These are phyloP conservation scores for Kuschelorhynchus macadamiae DNA, from an alignment of 2,888 invertebrate genomes.

Conservation along the genomic window DNA sequence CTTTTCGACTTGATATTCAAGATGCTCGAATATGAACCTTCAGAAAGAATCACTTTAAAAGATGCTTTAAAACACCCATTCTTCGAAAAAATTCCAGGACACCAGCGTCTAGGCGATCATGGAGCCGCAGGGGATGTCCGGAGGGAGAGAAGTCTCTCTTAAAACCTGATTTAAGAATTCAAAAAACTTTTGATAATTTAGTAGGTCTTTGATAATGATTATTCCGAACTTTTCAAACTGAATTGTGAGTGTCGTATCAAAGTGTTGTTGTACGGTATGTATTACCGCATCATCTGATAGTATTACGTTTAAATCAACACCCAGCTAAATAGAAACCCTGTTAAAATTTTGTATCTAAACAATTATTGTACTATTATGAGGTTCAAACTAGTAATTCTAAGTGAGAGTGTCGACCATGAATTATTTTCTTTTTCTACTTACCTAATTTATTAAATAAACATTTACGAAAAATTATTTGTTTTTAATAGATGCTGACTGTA, in stretches of 20 bases:
- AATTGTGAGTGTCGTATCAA: neutral
- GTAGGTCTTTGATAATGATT: constrained; percentile 7
- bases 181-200: neutral
- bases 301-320: neutral
- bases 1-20: constrained; percentile 94
- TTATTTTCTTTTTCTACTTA: constrained; percentile 19
- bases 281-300: neutral
- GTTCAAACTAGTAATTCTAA: neutral
- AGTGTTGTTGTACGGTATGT: neutral
- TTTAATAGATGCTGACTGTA: constrained; percentile 23
- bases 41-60: constrained; percentile 87
- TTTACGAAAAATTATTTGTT: constrained; percentile 4
- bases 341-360: neutral
- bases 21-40: constrained; percentile 98
- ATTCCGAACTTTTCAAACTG: neutral
- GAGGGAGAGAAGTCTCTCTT: constrained; percentile 79
- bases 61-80: constrained; percentile 95
- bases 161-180: constrained; percentile 65
- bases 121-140: constrained; percentile 70
- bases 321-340: neutral
- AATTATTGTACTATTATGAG: constrained; percentile 5
- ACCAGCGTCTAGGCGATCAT: constrained; percentile 79
- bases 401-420: constrained; percentile 5
- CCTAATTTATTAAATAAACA: constrained; percentile 19
- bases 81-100: constrained; percentile 87